These are phyloP conservation scores for Rhyacichthys aspro DNA, from an alignment of 2,797 vertebrate genomes.

Conservation along the genomic window DNA sequence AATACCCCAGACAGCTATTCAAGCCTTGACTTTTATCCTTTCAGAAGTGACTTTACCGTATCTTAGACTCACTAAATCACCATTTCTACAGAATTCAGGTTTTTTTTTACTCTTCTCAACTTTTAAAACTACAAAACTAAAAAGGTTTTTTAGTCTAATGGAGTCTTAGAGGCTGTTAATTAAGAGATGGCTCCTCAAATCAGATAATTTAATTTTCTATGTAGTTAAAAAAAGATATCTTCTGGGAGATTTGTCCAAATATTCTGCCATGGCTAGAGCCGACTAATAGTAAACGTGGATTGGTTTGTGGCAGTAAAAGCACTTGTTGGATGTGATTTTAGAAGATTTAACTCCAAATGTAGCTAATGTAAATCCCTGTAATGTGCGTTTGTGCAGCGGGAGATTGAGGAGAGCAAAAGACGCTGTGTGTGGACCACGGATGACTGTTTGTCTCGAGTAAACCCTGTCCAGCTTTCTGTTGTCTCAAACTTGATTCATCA, in stretches of 20 bases:
- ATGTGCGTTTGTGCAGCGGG: slow-evolving; percentile 24
- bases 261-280: background rate
- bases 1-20: too few relatives aligned
- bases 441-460: slow-evolving; percentile 68
- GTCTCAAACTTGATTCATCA: slow-evolving; percentile 72
- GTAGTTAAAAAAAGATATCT: too few relatives aligned
- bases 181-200: too few relatives aligned
- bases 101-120: too few relatives aligned
- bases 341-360: background rate
- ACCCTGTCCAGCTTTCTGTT: slow-evolving; percentile 62
- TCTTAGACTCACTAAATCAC: too few relatives aligned
- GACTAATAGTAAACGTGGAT: background rate
- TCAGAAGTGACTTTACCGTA: too few relatives aligned
- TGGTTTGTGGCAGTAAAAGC: background rate
- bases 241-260: background rate
- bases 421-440: slow-evolving; percentile 26
- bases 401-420: slow-evolving; percentile 20
- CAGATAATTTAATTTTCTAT: too few relatives aligned
- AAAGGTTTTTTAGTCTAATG: too few relatives aligned
- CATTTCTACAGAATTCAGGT: too few relatives aligned
- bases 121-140: too few relatives aligned
- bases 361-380: slow-evolving; percentile 19
- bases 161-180: too few relatives aligned
- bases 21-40: too few relatives aligned
- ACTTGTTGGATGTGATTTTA: background rate